Percentiles rank a stretch among this genome's conserved stretches.
These are phyloP conservation scores for Sinocyclocheilus rhinocerous DNA, from an alignment of 2,113 vertebrate genomes.

Conservation along the genomic window DNA sequence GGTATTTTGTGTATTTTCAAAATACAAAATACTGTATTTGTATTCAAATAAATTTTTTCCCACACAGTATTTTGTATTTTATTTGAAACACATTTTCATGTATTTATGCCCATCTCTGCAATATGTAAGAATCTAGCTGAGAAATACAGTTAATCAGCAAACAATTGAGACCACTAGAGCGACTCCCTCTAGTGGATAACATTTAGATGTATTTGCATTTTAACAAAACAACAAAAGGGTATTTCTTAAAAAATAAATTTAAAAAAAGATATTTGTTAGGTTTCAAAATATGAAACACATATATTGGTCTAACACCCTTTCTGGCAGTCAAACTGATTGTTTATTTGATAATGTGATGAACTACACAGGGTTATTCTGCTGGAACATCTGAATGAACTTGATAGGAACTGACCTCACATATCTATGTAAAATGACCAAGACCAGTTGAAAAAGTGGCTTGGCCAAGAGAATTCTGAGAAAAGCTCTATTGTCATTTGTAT, in stretches of 20 bases:
- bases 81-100: too few species aligned
- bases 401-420: not conserved
- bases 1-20: too few species aligned
- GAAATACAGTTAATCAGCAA: not conserved
- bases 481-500: not conserved
- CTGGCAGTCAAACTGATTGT: too few species aligned
- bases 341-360: not conserved
- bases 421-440: too few species aligned
- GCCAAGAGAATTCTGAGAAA: not conserved
- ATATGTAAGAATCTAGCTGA: not conserved
- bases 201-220: not conserved
- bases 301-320: too few species aligned
- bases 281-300: too few species aligned
- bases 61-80: too few species aligned
- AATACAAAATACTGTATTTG: too few species aligned
- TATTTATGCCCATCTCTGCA: too few species aligned
- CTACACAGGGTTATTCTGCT: not conserved
- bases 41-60: too few species aligned
- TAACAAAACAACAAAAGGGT: not conserved
- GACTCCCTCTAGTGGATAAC: constrained; percentile 2
- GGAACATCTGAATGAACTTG: not conserved
- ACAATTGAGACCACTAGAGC: not conserved
- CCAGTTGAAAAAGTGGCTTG: not conserved
- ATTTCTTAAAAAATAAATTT: not conserved
- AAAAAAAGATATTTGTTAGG: too few species aligned